Percentiles rank a stretch among this genome's conserved stretches.
These are phyloP conservation scores for Falco cherrug DNA, from an alignment of 2,797 vertebrate genomes.

Conservation along the genomic window DNA sequence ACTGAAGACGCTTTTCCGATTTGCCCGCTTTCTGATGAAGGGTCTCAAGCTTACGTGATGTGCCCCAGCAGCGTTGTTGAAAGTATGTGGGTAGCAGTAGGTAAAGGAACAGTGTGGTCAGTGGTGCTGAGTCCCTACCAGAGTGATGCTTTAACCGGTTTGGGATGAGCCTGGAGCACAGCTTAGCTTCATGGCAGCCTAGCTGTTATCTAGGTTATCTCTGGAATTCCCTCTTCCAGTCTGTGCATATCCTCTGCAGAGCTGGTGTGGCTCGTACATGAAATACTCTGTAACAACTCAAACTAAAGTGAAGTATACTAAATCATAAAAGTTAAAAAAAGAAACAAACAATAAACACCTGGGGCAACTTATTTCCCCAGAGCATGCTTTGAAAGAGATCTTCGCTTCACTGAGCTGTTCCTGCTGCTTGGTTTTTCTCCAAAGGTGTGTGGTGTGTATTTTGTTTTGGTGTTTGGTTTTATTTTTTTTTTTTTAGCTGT, in stretches of 20 bases:
- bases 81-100: not conserved
- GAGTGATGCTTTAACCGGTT: not conserved
- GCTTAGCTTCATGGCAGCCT: not conserved
- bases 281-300: not conserved
- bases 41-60: not conserved
- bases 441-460: too few species aligned
- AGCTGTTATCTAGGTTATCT: not conserved
- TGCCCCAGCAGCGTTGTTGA: not conserved
- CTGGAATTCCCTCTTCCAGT: not conserved
- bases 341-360: fast-evolving
- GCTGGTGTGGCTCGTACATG: not conserved
- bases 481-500: not conserved
- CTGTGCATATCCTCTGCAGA: not conserved
- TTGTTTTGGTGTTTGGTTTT: too few species aligned
- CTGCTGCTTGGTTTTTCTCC: not conserved
- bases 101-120: too few species aligned
- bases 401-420: not conserved
- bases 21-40: not conserved
- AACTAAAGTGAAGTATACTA: not conserved
- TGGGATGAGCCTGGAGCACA: not conserved
- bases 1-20: not conserved
- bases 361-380: not conserved
- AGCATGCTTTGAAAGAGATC: not conserved
- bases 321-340: not conserved
- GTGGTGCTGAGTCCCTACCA: not conserved